A percentile compares a stretch with the other conserved stretches of the same genome.
Conservation (phyloP, 1,140 invertebrate species). For the Laodelphax striatellus region DNA sequence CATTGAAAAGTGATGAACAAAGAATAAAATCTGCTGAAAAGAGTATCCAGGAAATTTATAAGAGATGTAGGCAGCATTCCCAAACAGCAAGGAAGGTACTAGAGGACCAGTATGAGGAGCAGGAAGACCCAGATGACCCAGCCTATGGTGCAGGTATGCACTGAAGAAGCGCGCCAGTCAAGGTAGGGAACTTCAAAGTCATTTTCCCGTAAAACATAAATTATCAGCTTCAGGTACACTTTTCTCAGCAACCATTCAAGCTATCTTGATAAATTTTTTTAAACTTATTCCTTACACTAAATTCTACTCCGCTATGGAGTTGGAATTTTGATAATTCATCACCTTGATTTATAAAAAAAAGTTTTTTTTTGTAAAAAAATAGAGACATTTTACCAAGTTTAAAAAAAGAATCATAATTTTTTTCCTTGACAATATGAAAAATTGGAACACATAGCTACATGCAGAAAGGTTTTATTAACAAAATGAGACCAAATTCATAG, state of each 20-base stretch:
- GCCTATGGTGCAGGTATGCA: conserved; percentile 11
- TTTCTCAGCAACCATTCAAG: conserved; percentile 8
- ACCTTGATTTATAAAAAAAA: background rate
- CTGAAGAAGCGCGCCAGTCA: background rate
- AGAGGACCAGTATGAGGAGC: conserved; percentile 3
- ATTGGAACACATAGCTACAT: background rate
- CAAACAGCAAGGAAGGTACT: background rate
- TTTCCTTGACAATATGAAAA: background rate
- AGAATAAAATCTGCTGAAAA: conserved; percentile 3
- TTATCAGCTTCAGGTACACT: conserved; percentile 4
- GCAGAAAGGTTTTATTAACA: background rate
- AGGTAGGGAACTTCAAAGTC: background rate
- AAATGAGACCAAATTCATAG: background rate
- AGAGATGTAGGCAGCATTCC: background rate
- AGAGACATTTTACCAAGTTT: background rate
- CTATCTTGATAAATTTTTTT: conserved; percentile 2
- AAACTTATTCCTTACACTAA: background rate
- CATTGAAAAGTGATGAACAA: background rate
- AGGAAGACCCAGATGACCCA: conserved; percentile 14
- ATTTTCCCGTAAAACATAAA: conserved; percentile 1
- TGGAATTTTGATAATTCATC: background rate
- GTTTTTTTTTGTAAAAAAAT: background rate
- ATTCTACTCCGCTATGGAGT: background rate
- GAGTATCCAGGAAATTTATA: background rate
- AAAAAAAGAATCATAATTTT: background rate